Base-by-base conservation (phyloP, 2,797 vertebrate genomes). In the Ceyx erithaca region DNA sequence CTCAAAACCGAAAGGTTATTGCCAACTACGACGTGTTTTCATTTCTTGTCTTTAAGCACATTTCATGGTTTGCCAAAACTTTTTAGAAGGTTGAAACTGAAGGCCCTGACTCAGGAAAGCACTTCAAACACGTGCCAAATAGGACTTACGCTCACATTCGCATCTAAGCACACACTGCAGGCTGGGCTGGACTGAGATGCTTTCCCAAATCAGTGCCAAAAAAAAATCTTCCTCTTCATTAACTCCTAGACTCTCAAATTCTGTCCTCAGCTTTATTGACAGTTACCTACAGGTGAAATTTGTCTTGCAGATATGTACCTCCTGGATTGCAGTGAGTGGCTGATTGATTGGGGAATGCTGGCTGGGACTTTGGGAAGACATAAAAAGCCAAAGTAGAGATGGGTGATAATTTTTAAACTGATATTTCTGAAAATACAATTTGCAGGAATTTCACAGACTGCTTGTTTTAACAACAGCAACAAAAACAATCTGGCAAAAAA, bases 11-110 rank as follows among this genome's bases (percentile, higher is more conserved):
- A 82, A 72, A 71, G 61, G 71, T 78, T 90, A 21, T 35, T 94
- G 93, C 93, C 95, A 96, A 43, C 54, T 7, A 88, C 25, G 49
- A 59, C 1, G 4, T 70, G 84, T 85, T 92, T 85, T 78, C 87
- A 52, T 95, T 95, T 85, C 82, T 95, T 12, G 4, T 51, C 89
- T 92, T 93, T 70, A 80, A 94, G 93, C 61, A 54, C 88, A 87
- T 86, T 87, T 93, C 87, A 75, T 48, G 89, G 66, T 41, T 75
- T 94, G 88, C 93, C 95, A 96, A 59, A 85, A 57, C 45, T 31
- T 86, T 94, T 90, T 54, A 81, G 92, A 86, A 93, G 75, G 63
- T 45, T 91, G 52, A 94, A 90, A 88, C 64, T 41, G 78, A 59
- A 94, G 77, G 80, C 70, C 78, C 75, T 20, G 17, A n/a, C 77